A percentile compares a stretch with the other conserved stretches of the same genome.
phyloP scores from a whole-genome alignment of 2,888 invertebrate species.

The Leucophora obtusa region DNA sequence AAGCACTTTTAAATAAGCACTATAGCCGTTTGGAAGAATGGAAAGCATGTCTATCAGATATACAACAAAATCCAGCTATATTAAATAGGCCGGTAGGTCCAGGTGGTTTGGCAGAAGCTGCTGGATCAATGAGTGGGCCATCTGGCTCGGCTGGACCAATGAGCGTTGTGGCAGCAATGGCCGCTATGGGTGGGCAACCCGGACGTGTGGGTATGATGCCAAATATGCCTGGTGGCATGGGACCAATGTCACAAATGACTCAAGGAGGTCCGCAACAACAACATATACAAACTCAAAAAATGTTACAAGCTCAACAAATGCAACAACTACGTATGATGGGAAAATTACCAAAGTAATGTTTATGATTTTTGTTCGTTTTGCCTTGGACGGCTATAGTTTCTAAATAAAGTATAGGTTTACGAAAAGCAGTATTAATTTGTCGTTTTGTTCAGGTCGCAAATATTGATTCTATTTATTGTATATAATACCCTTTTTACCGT shows the following conservation, averaged over 20 bases:
- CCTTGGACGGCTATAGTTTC: background rate
- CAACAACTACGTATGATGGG: slow-evolving; percentile 80
- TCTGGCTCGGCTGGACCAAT: slow-evolving; percentile 50
- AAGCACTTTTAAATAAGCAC: slow-evolving; percentile 90
- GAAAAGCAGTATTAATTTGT: background rate
- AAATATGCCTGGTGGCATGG: slow-evolving; percentile 65
- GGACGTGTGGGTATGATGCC: slow-evolving; percentile 67
- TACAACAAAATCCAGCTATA: slow-evolving; percentile 75
- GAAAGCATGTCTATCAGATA: slow-evolving; percentile 91
- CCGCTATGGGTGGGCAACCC: slow-evolving; percentile 57
- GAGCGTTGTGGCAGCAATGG: slow-evolving; percentile 54
- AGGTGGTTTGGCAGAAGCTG: slow-evolving; percentile 79
- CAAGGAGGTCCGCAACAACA: slow-evolving; percentile 79
- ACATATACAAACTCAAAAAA: slow-evolving; percentile 76
- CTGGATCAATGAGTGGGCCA: slow-evolving; percentile 51
- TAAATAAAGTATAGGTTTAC: background rate
- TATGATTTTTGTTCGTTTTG: too few species aligned
- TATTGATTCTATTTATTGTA: too few species aligned
- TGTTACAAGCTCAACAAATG: slow-evolving; percentile 79
- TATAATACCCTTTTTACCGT: too few species aligned
- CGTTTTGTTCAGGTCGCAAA: background rate
- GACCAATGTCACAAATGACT: slow-evolving; percentile 68
- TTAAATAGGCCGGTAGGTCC: slow-evolving; percentile 72
- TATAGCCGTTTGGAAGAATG: slow-evolving; percentile 94
- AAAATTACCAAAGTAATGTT: slow-evolving; percentile 56